These are phyloP conservation scores for Fistularia commersonii DNA, from an alignment of 2,797 vertebrate genomes.

Conservation along the genomic window DNA sequence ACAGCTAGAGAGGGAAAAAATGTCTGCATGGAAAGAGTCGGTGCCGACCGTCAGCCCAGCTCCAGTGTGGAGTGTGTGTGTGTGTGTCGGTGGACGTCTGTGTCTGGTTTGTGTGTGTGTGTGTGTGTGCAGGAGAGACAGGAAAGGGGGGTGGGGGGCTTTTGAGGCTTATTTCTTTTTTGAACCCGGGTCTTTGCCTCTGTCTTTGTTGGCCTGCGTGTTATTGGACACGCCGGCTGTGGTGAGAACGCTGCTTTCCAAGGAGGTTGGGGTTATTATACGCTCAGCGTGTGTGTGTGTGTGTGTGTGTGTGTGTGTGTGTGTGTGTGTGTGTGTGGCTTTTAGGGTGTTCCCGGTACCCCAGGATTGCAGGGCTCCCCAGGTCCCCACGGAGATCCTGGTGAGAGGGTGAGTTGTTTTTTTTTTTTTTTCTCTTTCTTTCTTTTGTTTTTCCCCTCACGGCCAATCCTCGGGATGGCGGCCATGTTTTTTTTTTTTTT, in stretches of 20 bases:
- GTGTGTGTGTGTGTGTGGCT: constrained; percentile 43
- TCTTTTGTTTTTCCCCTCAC: too few species aligned
- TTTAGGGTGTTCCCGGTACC: constrained; percentile 89
- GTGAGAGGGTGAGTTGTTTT: constrained; percentile 87
- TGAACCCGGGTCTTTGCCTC: constrained; percentile 7
- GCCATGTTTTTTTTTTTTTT: too few species aligned
- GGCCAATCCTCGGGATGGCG: too few species aligned
- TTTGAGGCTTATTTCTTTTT: constrained; percentile 45
- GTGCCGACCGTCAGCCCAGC: constrained; percentile 58
- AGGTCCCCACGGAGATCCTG: constrained; percentile 87
- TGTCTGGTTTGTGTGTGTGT: constrained; percentile 31
- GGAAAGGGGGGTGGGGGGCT: constrained; percentile 16
- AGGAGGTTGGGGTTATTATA: constrained; percentile 36
- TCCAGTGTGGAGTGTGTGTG: constrained; percentile 55
- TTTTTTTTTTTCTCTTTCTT: background rate
- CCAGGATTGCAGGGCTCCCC: constrained; percentile 87
- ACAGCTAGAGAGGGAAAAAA: constrained; percentile 69
- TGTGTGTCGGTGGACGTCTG: constrained; percentile 35
- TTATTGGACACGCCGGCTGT: constrained; percentile 22
- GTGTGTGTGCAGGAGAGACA: constrained; percentile 14
- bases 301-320: constrained; percentile 18
- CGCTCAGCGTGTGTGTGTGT: constrained; percentile 36
- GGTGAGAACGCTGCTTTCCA: constrained; percentile 53
- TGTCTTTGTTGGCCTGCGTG: constrained; percentile 5
- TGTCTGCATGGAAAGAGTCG: constrained; percentile 68